phyloP scores from a whole-genome alignment of 2,797 vertebrate species.

The Aselliscus stoliczkanus region DNA sequence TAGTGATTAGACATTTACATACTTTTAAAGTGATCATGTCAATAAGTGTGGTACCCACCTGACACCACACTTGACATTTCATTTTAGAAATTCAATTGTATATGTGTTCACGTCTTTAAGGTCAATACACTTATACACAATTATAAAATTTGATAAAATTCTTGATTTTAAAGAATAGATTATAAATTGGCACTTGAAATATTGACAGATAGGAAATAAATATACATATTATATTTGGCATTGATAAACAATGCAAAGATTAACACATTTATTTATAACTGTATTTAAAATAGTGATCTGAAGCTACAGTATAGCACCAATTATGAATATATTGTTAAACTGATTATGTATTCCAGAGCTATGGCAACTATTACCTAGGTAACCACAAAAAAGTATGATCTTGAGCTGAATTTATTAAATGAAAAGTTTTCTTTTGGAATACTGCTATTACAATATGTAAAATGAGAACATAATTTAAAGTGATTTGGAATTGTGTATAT shows the following conservation, averaged over 20 bases:
- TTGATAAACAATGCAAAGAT: slow-evolving; percentile 4
- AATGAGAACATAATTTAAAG: slow-evolving; percentile 40
- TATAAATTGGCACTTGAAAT: slow-evolving; percentile 8
- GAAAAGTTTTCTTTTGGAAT: slow-evolving; percentile 29
- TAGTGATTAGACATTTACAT: background rate
- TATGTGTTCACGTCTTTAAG: background rate
- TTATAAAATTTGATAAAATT: slow-evolving; percentile 19
- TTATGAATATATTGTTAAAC: slow-evolving; percentile 43
- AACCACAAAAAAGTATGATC: slow-evolving; percentile 46
- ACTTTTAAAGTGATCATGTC: background rate
- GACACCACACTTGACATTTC: background rate
- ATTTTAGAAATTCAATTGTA: slow-evolving; percentile 14
- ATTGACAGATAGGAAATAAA: background rate
- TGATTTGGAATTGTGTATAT: background rate
- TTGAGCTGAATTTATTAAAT: slow-evolving; percentile 47
- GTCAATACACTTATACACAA: background rate
- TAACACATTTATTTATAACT: background rate
- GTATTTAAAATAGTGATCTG: background rate
- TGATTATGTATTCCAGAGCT: slow-evolving; percentile 43
- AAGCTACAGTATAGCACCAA: background rate
- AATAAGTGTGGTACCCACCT: background rate
- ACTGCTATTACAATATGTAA: background rate
- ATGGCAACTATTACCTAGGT: slow-evolving; percentile 50
- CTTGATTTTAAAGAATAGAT: background rate
- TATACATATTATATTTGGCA: background rate